Evolutionary conservation across 2,113 vertebrate genomes (phyloP).

Genomic region (Bettongia penicillata): DNA sequence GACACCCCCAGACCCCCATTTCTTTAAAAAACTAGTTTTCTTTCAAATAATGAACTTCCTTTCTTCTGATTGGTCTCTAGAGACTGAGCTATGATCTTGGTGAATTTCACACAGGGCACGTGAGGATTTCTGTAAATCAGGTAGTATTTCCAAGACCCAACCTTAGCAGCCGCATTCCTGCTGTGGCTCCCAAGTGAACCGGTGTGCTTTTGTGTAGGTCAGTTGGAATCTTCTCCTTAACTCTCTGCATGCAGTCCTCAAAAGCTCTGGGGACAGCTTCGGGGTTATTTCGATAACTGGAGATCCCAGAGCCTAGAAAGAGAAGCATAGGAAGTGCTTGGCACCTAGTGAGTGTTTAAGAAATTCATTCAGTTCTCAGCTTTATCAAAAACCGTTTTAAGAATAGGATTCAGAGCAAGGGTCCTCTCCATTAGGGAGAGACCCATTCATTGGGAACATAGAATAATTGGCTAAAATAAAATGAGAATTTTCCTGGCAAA

Average conservation of each 20-base stretch:
- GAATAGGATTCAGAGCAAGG: not conserved
- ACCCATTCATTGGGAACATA: too few relatives aligned
- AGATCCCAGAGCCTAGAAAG: conserved; percentile 90
- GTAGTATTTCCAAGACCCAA: conserved; percentile 69
- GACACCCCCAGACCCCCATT: conserved; percentile 1
- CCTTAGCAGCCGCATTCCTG: conserved; percentile 96
- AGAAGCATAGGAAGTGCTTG: conserved; percentile 36
- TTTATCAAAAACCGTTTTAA: conserved; percentile 24
- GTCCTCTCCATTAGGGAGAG: too few relatives aligned
- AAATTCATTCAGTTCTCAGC: conserved; percentile 46
- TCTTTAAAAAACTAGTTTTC: conserved; percentile 31
- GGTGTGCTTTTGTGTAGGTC: conserved; percentile 86
- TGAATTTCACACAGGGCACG: conserved; percentile 9
- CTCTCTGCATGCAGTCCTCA: conserved; percentile 86
- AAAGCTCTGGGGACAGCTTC: conserved; percentile 80
- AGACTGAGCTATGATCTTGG: conserved; percentile 46
- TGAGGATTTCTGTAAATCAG: not conserved
- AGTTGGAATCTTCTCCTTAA: conserved; percentile 84
- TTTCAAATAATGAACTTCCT: conserved; percentile 58
- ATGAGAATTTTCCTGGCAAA: too few relatives aligned
- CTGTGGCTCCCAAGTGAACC: conserved; percentile 94
- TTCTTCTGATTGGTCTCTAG: conserved; percentile 12
- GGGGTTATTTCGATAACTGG: conserved; percentile 86
- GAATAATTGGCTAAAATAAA: too few relatives aligned
- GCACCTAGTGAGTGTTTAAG: not conserved